Percentiles rank a stretch among this genome's conserved stretches.
These are phyloP conservation scores for Drosophila mauritiana DNA, from an alignment of 1,140 invertebrate genomes.

Conservation along the genomic window DNA sequence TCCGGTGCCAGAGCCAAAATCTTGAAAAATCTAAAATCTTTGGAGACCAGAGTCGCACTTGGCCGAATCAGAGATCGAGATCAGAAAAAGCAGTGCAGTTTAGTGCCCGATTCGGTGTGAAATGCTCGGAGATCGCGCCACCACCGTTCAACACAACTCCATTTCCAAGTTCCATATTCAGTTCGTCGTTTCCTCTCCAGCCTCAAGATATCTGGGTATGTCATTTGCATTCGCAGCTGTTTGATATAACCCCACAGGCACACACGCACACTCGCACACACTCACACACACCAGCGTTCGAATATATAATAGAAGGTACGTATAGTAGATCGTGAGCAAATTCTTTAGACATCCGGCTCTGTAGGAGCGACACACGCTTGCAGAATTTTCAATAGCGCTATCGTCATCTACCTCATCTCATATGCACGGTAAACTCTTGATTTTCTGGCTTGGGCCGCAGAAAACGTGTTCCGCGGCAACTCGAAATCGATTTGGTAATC, in stretches of 20 bases:
- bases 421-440: slow-evolving; percentile 67
- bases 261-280: slow-evolving; percentile 12
- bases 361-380: slow-evolving; percentile 61
- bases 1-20: slow-evolving; percentile 56
- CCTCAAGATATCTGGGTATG: slow-evolving; percentile 54
- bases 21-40: slow-evolving; percentile 31
- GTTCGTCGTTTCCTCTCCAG: slow-evolving; percentile 1
- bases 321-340: slow-evolving; percentile 43
- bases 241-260: slow-evolving; percentile 47
- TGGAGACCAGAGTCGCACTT: slow-evolving; percentile 14
- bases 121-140: slow-evolving; percentile 11
- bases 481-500: slow-evolving; percentile 46
- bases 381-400: slow-evolving; percentile 70
- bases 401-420: slow-evolving; percentile 62
- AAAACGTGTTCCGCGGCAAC: slow-evolving; percentile 66
- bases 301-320: slow-evolving; percentile 32
- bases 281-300: background rate
- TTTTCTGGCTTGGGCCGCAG: slow-evolving; percentile 20
- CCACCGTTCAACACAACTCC: slow-evolving; percentile 6
- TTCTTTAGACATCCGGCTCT: slow-evolving; percentile 56
- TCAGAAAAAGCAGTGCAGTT: slow-evolving; percentile 32
- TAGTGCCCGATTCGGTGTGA: slow-evolving; percentile 40
- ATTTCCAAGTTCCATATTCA: background rate
- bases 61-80: slow-evolving; percentile 8
- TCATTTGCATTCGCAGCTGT: slow-evolving; percentile 70